Evolutionary conservation across 1,140 invertebrate genomes (phyloP), one percentile per base, ranked within the genome.

Genomic region (Pomacea maculata): DNA sequence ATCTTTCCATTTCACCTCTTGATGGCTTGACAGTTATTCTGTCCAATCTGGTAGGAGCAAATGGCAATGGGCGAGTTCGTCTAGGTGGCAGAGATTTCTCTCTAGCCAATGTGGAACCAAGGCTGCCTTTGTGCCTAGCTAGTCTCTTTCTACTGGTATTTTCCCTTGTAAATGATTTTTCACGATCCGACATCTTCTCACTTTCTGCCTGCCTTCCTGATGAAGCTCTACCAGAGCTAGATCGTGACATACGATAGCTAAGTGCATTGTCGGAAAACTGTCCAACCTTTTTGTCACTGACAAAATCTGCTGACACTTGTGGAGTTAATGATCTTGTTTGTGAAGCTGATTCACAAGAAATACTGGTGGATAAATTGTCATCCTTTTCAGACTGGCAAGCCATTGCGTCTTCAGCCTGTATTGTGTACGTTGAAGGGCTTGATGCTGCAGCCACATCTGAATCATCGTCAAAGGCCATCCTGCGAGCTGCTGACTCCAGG

Each of bases 401-500:
- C 64, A 17, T 25, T 25, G 45, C 25, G 34, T 82, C 74, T 55
- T 71, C 45, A 14, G 45, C 55, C 67, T 63, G 12, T 34, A n/a
- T 21, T 75, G 34, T 82, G 63, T 29, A 57, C 21, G 6, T 45
- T n/a, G 21, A 15, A 29, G n/a, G 61, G n/a, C 55, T 74, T 57
- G 14, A 19, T 29, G 10, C 29, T 25, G 19, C 72, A 55, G 52
- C 72, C 64, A 12, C 64, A 71, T 78, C 63, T 74, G 19, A 73
- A 52, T 14, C 25, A n/a, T 45, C 54, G n/a, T 80, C 29, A 34
- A n/a, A 54, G 72, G 29, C 17, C 67, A 21, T 34, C 7, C 57
- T 11, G 57, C 57, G 57, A 61, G 67, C 73, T 65, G 85, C 57
- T 12, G 85, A 86, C 64, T 78, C 83, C 45, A 86, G 67, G 52